phyloP scores from a whole-genome alignment of 2,797 vertebrate genomes.

The Pangasius larnaudii region DNA sequence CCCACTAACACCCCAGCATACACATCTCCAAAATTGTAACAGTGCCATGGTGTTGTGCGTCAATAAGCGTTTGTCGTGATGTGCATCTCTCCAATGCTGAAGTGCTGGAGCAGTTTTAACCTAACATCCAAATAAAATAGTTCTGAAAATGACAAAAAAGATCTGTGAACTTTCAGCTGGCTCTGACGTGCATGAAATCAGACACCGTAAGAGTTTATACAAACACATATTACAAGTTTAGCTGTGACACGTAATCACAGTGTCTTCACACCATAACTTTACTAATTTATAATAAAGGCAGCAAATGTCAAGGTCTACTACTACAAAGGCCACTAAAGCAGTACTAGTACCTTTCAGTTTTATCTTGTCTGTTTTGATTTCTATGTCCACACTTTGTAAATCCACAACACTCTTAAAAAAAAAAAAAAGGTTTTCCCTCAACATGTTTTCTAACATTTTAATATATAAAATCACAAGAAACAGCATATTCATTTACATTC shows the following conservation, averaged over 20 bases:
- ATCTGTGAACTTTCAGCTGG: not conserved
- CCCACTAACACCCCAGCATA: too few species aligned
- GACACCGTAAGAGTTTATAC: constrained; percentile 23
- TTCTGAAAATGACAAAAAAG: not conserved
- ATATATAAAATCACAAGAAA: not conserved
- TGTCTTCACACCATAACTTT: not conserved
- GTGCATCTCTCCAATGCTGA: not conserved
- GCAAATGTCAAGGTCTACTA: not conserved
- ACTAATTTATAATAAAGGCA: not conserved
- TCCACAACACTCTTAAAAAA: not conserved
- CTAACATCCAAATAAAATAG: not conserved
- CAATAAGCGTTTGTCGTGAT: not conserved
- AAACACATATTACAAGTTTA: constrained; percentile 36
- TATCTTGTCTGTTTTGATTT: not conserved
- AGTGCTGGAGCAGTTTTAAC: not conserved
- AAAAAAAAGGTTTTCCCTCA: not conserved
- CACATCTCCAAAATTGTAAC: not conserved
- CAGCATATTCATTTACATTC: not conserved
- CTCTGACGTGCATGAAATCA: not conserved
- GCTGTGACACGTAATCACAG: constrained; percentile 11
- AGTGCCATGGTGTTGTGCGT: too few species aligned
- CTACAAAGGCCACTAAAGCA: not conserved
- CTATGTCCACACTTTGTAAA: not conserved
- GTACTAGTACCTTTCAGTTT: not conserved
- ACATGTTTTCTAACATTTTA: not conserved